phyloP scores from a whole-genome alignment of 2,888 invertebrate species.

The Yponomeuta sedellus region DNA sequence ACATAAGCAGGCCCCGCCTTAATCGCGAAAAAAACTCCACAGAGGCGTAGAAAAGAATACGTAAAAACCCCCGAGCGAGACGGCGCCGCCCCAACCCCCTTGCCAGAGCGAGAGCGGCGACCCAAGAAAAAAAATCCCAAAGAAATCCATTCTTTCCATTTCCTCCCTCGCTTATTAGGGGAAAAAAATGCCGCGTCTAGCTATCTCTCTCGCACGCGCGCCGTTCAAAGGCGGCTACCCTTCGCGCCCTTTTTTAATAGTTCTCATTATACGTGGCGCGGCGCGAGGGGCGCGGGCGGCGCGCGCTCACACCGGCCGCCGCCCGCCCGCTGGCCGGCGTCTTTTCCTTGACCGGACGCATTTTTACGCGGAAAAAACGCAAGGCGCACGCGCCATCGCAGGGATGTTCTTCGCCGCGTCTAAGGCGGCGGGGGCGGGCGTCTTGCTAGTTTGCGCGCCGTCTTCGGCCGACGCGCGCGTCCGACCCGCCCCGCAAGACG shows the following conservation, averaged over 20 bases:
- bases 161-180: slow-evolving; percentile 72
- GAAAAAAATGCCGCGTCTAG: slow-evolving; percentile 67
- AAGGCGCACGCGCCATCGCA: slow-evolving; percentile 73
- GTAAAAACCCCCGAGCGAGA: slow-evolving; percentile 53
- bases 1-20: slow-evolving; percentile 69
- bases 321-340: slow-evolving; percentile 51
- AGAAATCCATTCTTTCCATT: slow-evolving; percentile 74
- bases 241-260: slow-evolving; percentile 66
- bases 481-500: slow-evolving; percentile 75
- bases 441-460: slow-evolving; percentile 75
- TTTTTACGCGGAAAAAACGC: slow-evolving; percentile 76
- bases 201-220: slow-evolving; percentile 60
- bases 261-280: slow-evolving; percentile 47
- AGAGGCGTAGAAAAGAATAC: slow-evolving; percentile 71
- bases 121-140: slow-evolving; percentile 71
- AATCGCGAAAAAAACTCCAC: slow-evolving; percentile 59
- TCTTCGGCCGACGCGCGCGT: slow-evolving; percentile 74
- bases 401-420: slow-evolving; percentile 74
- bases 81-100: slow-evolving; percentile 31
- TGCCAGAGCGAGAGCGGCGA: slow-evolving; percentile 58
- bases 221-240: slow-evolving; percentile 56
- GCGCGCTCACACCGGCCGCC: slow-evolving; percentile 35
- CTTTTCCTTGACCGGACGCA: slow-evolving; percentile 74
- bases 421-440: slow-evolving; percentile 73
- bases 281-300: slow-evolving; percentile 28